These are phyloP conservation scores for Pterostichus niger DNA, from an alignment of 2,888 invertebrate genomes.

Conservation along the genomic window DNA sequence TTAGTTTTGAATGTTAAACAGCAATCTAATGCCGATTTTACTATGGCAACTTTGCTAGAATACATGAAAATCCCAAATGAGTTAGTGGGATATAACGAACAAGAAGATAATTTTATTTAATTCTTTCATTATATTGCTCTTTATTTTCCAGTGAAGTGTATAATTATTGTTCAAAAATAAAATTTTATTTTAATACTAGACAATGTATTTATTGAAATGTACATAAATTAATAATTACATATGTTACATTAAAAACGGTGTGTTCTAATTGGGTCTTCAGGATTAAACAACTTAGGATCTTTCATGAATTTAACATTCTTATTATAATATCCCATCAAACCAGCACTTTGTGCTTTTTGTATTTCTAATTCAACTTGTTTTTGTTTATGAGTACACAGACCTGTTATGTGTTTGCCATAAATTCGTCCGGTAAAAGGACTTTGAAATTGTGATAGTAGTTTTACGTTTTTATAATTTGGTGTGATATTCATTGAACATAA, in stretches of 20 bases:
- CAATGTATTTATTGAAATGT: slow-evolving; percentile 51
- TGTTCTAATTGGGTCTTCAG: slow-evolving; percentile 88
- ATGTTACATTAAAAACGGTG: slow-evolving; percentile 84
- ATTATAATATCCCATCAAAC: slow-evolving; percentile 90
- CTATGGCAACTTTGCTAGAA: slow-evolving; percentile 78
- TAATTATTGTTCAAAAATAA: not conserved
- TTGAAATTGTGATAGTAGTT: slow-evolving; percentile 96
- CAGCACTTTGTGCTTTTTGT: slow-evolving; percentile 86
- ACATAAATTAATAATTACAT: slow-evolving; percentile 41
- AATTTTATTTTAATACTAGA: slow-evolving; percentile 59
- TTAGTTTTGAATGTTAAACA: slow-evolving; percentile 77
- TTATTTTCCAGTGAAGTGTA: slow-evolving; percentile 47
- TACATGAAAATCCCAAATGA: slow-evolving; percentile 78
- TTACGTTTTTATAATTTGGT: slow-evolving; percentile 94
- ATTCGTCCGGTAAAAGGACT: slow-evolving; percentile 96
- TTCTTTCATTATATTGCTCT: slow-evolving; percentile 71
- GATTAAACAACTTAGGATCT: slow-evolving; percentile 95
- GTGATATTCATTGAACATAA: slow-evolving; percentile 90
- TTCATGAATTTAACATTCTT: slow-evolving; percentile 89
- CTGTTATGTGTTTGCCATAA: slow-evolving; percentile 95
- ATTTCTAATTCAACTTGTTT: slow-evolving; percentile 86
- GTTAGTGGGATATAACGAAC: slow-evolving; percentile 78
- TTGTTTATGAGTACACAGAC: slow-evolving; percentile 92
- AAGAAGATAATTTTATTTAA: slow-evolving; percentile 77
- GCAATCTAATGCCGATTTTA: slow-evolving; percentile 76